These are phyloP conservation scores for Campylorhamphus procurvoides DNA, from an alignment of 2,113 vertebrate species.

Conservation along the genomic window DNA sequence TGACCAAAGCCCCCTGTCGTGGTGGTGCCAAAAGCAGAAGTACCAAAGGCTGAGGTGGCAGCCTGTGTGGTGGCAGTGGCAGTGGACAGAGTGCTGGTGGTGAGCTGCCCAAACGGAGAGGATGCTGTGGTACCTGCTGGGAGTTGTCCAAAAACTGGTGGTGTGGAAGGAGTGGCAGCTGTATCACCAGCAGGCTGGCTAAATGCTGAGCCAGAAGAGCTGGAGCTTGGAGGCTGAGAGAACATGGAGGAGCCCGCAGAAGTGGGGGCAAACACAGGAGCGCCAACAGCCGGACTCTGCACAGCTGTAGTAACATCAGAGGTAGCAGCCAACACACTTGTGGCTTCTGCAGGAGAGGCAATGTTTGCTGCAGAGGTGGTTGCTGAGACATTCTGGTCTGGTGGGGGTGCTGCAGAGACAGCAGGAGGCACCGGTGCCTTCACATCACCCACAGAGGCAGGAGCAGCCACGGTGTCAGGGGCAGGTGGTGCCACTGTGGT, in stretches of 20 bases:
- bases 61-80: neutral
- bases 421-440: neutral
- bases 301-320: neutral
- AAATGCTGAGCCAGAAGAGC: constrained; percentile 69
- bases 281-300: constrained; percentile 10
- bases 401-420: neutral
- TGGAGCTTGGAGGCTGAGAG: constrained; percentile 49
- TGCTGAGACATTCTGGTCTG: neutral
- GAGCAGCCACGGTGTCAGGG: neutral
- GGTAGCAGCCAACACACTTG: neutral
- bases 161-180: constrained; percentile 9
- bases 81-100: constrained; percentile 9
- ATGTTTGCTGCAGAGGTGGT: neutral
- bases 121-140: constrained; percentile 54
- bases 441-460: neutral
- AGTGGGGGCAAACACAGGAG: constrained; percentile 43
- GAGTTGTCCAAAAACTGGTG: constrained; percentile 68
- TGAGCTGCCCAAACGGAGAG: constrained; percentile 66
- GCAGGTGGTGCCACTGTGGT: neutral
- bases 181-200: constrained; percentile 65
- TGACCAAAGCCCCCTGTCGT: constrained; percentile 78
- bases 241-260: constrained; percentile 53
- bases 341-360: constrained; percentile 18
- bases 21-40: constrained; percentile 70
- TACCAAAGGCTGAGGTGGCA: constrained; percentile 72